These are phyloP conservation scores for Hydrolagus colliei DNA, from an alignment of 2,797 vertebrate species.

Conservation along the genomic window DNA sequence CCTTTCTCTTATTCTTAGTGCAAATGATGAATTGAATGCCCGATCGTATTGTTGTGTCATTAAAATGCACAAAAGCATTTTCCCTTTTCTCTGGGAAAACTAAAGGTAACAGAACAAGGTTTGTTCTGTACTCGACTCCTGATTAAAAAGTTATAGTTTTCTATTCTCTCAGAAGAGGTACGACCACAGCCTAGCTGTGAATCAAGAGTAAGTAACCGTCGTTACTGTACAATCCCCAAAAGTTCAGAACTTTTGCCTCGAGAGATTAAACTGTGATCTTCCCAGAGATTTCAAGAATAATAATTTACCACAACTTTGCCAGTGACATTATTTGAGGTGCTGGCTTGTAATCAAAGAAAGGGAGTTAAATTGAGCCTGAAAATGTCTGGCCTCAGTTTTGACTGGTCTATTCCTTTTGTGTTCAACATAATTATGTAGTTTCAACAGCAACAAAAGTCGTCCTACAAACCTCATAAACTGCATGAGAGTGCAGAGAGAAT, in stretches of 20 bases:
- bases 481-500: neutral
- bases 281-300: neutral
- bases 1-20: too few relatives aligned
- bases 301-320: neutral
- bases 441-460: neutral
- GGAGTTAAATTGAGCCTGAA: neutral
- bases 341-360: neutral
- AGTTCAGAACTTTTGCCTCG: neutral
- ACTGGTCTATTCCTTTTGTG: neutral
- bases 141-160: neutral
- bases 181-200: neutral
- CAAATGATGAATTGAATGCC: too few relatives aligned
- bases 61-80: neutral
- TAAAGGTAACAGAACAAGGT: neutral
- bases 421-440: neutral
- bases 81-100: neutral
- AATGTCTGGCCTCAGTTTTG: neutral
- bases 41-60: neutral
- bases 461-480: neutral
- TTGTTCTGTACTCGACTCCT: neutral
- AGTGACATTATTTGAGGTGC: neutral
- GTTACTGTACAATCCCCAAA: neutral
- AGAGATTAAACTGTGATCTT: neutral
- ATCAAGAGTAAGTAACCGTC: neutral
- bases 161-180: neutral